A percentile compares a stretch with the other conserved stretches of the same genome.
These are phyloP conservation scores for Bos javanicus DNA, from an alignment of 2,113 vertebrate species.

Conservation along the genomic window DNA sequence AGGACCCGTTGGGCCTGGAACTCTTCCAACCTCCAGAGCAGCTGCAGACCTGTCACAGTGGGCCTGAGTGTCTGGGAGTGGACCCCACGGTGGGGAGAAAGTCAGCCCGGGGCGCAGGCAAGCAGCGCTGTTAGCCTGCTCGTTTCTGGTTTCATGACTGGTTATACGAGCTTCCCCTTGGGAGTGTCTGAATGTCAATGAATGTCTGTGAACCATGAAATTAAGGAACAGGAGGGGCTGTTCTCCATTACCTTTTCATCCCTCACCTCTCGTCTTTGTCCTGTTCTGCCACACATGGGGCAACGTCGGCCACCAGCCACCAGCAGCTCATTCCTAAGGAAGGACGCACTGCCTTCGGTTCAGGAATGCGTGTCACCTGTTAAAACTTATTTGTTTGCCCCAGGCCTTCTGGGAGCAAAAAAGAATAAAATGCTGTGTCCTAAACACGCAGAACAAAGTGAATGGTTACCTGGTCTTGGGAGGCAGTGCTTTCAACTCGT, in stretches of 20 bases:
- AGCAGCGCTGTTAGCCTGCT: background rate
- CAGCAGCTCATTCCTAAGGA: background rate
- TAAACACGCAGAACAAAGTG: background rate
- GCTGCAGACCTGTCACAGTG: background rate
- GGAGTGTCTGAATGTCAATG: constrained; percentile 54
- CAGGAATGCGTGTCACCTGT: background rate
- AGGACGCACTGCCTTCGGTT: background rate
- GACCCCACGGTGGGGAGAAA: background rate
- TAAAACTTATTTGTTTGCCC: constrained; percentile 25
- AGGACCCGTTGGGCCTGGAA: background rate
- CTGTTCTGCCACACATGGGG: background rate
- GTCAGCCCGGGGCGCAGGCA: background rate
- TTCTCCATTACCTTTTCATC: constrained; percentile 21
- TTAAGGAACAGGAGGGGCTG: constrained; percentile 5
- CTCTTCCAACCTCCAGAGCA: background rate
- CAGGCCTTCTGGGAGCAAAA: background rate
- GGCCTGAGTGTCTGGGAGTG: background rate
- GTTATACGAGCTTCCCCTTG: constrained; percentile 42
- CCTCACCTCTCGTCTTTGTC: background rate
- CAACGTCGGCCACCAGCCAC: background rate
- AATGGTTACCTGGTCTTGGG: background rate
- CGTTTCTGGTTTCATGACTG: constrained; percentile 39
- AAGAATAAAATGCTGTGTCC: background rate
- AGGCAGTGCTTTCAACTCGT: background rate
- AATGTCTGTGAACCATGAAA: constrained; percentile 56